Evolutionary conservation across 2,797 vertebrate genomes (phyloP), one percentile per base, ranked within the genome.

Genomic region (Coccyzus lansbergi): DNA sequence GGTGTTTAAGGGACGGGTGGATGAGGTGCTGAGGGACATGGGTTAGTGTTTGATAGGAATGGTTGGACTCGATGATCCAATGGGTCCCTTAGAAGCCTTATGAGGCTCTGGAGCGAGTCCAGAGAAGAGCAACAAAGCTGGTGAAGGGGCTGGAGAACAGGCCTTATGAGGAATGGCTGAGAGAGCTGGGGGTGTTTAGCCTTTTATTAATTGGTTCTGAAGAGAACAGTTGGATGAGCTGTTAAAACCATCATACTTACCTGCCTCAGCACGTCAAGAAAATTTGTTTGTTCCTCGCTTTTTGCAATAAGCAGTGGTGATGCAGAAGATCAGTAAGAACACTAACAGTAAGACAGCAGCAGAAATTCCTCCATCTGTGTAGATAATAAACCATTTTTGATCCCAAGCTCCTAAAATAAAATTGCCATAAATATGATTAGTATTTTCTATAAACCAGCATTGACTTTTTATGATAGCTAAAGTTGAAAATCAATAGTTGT

Each of bases 341-440:
- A 74, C 17, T 52, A 91, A 36, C 36, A 96, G 21, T 22, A 94
- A 60, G 81, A 90, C 36, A 52, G 53, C 9, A 87, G 51, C 56
- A 86, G 38, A 86, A 71, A 75, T 44, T 52, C 93, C 94, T 92
- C 92, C 92, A 65, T 33, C 49, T 70, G 92, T 10, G 13, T 55
- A 59, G 71, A 36, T 28, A 42, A 53, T 60, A 55, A 89, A 7
- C 13, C 33, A 38, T 5, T 44, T 82, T 34, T 34, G 75, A 85
- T 69, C 25, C 9, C 31, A 82, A 92, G 60, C 28, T 84, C 36
- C 95, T 97, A 95, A 72, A 88, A 95, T 86, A 38, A 2, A 10
- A 89, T 90, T 33, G 7, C 16, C 58, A 76, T 78, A 94, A 92
- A 88, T 67, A 67, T 29, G 8, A 75, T 87, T 49, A 88, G 6